Percentiles rank a stretch among this genome's conserved stretches.
Conservation (phyloP, 2,113 vertebrate genomes). For the Nesogale talazaci region DNA sequence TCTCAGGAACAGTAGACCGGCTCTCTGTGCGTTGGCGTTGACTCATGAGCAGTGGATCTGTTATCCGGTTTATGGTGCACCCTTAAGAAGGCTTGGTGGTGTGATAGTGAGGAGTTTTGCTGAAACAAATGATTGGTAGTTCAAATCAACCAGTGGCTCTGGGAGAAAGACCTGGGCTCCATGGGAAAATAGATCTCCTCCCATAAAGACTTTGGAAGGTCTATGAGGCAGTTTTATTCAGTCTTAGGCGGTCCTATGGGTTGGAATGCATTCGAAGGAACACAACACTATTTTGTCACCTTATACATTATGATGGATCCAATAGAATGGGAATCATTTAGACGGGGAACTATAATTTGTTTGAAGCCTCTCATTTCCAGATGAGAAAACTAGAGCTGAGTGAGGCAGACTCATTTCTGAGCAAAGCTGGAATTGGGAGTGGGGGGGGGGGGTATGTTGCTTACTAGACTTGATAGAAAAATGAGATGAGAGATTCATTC, state of each 20-base stretch:
- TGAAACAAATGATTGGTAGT: not conserved
- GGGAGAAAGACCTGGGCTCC: not conserved
- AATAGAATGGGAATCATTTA: not conserved
- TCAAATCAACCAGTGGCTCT: not conserved
- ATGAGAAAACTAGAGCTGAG: not conserved
- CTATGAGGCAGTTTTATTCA: not conserved
- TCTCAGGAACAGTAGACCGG: no score
- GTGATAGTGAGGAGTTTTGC: not conserved
- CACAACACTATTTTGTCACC: not conserved
- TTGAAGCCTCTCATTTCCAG: not conserved
- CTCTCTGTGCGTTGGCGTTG: no score
- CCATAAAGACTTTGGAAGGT: not conserved
- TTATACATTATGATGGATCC: not conserved
- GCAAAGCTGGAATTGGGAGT: not conserved
- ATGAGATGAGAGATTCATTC: not conserved
- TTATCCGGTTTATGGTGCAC: no score
- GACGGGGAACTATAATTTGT: not conserved
- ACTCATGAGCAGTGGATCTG: no score
- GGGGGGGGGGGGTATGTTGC: fast-evolving
- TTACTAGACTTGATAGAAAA: not conserved
- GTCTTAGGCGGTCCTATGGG: not conserved
- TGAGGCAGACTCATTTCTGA: not conserved
- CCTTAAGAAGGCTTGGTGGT: not conserved
- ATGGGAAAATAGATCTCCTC: not conserved
- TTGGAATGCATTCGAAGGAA: not conserved